These are phyloP conservation scores for Craniophora ligustri DNA, from an alignment of 2,888 invertebrate species.

Conservation along the genomic window DNA sequence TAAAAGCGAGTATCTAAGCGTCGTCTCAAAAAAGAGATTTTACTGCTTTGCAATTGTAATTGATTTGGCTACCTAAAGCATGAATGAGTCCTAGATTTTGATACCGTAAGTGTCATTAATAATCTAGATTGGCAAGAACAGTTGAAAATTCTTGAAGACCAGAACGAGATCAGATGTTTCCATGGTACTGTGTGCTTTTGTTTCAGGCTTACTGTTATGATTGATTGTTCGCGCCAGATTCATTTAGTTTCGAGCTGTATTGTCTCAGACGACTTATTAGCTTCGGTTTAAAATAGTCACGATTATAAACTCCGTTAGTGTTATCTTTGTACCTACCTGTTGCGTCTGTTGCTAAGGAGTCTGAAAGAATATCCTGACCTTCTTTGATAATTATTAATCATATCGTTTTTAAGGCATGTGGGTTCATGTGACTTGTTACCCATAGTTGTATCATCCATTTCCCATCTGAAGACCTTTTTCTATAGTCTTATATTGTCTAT, in stretches of 20 bases:
- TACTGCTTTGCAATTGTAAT: too few relatives aligned
- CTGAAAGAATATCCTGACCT: too few relatives aligned
- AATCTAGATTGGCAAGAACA: background rate
- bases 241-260: constrained; percentile 22
- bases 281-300: constrained; percentile 28
- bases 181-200: constrained; percentile 12
- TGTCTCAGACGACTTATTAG: constrained; percentile 32
- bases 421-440: too few relatives aligned
- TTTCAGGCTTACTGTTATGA: constrained; percentile 24
- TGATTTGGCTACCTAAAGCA: too few relatives aligned
- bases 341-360: background rate
- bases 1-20: too few relatives aligned
- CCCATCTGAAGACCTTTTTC: too few relatives aligned
- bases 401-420: too few relatives aligned
- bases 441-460: too few relatives aligned
- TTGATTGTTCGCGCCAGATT: constrained; percentile 32
- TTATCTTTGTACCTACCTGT: constrained; percentile 4
- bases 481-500: too few relatives aligned
- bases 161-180: constrained; percentile 12
- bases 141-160: constrained; percentile 12
- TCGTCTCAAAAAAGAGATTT: too few relatives aligned
- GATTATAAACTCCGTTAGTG: constrained; percentile 36
- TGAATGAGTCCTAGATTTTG: background rate
- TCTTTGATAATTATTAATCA: background rate
- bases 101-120: background rate